These are phyloP conservation scores for Agapornis canus DNA, from an alignment of 2,797 vertebrate species.

Conservation along the genomic window DNA sequence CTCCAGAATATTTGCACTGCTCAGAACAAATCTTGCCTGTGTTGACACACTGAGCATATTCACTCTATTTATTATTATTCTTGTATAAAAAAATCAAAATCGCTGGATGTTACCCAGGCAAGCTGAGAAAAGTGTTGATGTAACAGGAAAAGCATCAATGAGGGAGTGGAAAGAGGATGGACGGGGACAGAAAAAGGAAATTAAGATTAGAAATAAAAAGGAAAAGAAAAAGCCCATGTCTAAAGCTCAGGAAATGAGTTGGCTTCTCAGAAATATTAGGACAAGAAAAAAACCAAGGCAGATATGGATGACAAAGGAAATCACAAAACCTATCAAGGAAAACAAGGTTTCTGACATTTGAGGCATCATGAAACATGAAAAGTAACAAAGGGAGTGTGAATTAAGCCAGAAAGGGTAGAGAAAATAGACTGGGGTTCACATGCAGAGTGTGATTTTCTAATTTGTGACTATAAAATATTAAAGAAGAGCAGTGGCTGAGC, in stretches of 20 bases:
- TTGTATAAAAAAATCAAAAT: not conserved
- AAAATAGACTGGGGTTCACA: not conserved
- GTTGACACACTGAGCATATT: not conserved
- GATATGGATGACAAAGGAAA: conserved; percentile 47
- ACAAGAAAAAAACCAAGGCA: conserved; percentile 5
- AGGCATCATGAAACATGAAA: not conserved
- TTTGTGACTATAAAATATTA: not conserved
- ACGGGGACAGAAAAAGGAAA: conserved; percentile 36
- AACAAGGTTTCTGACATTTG: conserved; percentile 22
- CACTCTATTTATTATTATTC: not conserved
- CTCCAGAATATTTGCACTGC: not conserved
- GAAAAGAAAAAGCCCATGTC: not conserved
- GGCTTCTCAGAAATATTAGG: conserved; percentile 23
- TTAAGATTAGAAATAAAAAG: conserved; percentile 45
- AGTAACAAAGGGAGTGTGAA: not conserved
- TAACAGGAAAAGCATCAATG: not conserved
- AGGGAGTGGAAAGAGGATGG: conserved; percentile 3
- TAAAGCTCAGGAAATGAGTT: conserved; percentile 66
- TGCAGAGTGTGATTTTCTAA: not conserved
- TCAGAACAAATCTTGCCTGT: not conserved
- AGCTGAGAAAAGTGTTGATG: not conserved
- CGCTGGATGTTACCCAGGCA: not conserved
- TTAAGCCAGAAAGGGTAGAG: not conserved
- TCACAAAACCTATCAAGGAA: conserved; percentile 6
- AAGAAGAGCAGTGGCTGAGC: not conserved